Evolutionary conservation across 2,797 vertebrate genomes (phyloP), one percentile per base, ranked within the genome.

Genomic region (Pseudochirops corinnae): DNA sequence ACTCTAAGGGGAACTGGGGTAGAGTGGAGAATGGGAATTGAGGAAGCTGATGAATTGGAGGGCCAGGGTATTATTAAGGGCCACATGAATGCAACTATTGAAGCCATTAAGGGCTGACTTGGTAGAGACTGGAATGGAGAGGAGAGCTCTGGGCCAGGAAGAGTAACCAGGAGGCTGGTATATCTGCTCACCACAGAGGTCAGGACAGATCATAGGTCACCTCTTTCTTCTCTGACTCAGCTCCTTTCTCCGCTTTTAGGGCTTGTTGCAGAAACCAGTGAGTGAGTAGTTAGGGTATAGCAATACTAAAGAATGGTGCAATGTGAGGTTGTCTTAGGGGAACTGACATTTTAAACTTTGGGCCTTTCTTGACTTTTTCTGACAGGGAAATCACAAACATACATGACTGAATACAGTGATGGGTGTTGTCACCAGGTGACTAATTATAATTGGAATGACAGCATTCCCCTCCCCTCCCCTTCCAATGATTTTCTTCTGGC

Each of bases 321-420:
- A 91, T 55, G 67, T 14, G 13, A 33, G 93, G 58, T 4, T 55
- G 74, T 18, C 39, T 5, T 6, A 3, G 62, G 90, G 92, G 87
- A 90, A 94, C 93, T 24, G 55, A 55, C 82, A 31, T 9, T 9
- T 16, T 28, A 90, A 95, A 60, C 56, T 91, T 18, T 55, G 31
- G 16, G 58, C 56, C n/a, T 94, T 94, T 91, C 56, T 92, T 93
- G 62, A 52, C 92, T 74, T 93, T 16, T 33, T 55, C 67, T 96
- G 96, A 91, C 57, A 91, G 90, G 62, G 92, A 93, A 56, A 0
- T 39, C 6, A 74, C 67, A 74, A 39, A 74, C 18, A 74, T 39
- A 39, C n/a, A n/a, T 7, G 16, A 39, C 62, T 24, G 39, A 74
- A 55, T 31, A 24, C 4, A 91, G 90, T 90, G 58, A 26, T 90